Evolutionary conservation across 2,888 invertebrate genomes (phyloP).

Genomic region (Lysandra coridon): DNA sequence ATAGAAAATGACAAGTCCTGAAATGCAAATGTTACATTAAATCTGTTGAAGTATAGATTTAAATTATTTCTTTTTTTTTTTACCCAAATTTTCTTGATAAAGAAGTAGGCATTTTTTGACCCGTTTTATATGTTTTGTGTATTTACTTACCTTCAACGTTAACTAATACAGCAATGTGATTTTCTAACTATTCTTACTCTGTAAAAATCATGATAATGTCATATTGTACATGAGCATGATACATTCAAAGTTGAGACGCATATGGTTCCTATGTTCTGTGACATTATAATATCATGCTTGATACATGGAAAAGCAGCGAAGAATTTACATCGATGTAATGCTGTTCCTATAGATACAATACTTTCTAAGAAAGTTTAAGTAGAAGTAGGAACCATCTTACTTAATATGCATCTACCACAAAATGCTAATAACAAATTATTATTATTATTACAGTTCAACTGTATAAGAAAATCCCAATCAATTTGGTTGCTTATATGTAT

Average conservation of each 20-base stretch:
- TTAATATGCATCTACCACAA: no score
- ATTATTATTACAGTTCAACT: no score
- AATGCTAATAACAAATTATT: no score
- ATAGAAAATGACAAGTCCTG: neutral
- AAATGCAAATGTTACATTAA: neutral
- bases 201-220: constrained; percentile 50
- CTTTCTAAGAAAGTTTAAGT: no score
- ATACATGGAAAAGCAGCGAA: neutral
- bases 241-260: neutral
- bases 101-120: no score
- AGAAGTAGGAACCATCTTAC: no score
- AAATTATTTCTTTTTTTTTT: neutral
- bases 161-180: constrained; percentile 72
- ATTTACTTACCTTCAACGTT: constrained; percentile 41
- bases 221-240: constrained; percentile 7
- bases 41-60: neutral
- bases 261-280: neutral
- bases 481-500: no score
- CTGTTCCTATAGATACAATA: neutral
- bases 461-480: no score
- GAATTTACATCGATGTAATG: neutral
- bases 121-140: neutral
- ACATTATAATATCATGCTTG: neutral
- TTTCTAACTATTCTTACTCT: constrained; percentile 72
- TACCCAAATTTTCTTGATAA: no score